Evolutionary conservation across 1,140 invertebrate genomes (phyloP).

Genomic region (Bradynema listronoti): DNA sequence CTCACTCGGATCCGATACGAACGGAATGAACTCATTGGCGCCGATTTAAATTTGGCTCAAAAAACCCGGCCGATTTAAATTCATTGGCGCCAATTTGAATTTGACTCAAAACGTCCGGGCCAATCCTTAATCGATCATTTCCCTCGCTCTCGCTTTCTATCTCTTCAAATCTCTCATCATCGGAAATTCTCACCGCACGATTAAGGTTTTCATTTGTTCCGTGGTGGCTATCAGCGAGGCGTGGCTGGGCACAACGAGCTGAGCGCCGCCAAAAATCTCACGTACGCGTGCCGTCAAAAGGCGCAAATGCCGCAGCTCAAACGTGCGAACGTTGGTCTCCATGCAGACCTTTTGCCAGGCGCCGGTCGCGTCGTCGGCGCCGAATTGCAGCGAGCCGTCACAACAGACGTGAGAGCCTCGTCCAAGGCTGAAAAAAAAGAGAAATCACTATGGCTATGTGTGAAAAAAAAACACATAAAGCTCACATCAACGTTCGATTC

Average conservation of each 20-base stretch:
- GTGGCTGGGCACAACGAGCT: constrained; percentile 19
- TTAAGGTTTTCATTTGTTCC: constrained; percentile 35
- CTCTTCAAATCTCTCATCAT: background rate
- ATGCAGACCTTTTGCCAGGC: constrained; percentile 38
- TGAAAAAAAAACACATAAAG: too few relatives aligned
- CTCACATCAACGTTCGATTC: constrained; percentile 31
- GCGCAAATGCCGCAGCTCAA: constrained; percentile 35
- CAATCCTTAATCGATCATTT: too few relatives aligned
- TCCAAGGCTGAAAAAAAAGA: constrained; percentile 35
- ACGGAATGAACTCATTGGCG: too few relatives aligned
- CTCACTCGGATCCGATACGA: too few relatives aligned
- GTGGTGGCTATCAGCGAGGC: constrained; percentile 31
- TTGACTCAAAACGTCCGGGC: too few relatives aligned
- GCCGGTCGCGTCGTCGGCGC: constrained; percentile 43
- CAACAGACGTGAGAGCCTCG: constrained; percentile 42
- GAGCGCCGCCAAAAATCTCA: constrained; percentile 32
- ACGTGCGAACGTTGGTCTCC: constrained; percentile 24
- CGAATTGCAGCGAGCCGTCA: constrained; percentile 44
- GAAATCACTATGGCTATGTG: constrained; percentile 10
- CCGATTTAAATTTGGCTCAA: too few relatives aligned
- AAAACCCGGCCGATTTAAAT: too few relatives aligned
- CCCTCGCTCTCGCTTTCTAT: too few relatives aligned
- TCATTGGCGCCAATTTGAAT: too few relatives aligned
- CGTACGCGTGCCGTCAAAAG: constrained; percentile 27
- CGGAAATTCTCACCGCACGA: constrained; percentile 32